A percentile compares a stretch with the other conserved stretches of the same genome.
phyloP scores from a whole-genome alignment of 2,113 vertebrate genomes.

The Eulacestoma nigropectus region DNA sequence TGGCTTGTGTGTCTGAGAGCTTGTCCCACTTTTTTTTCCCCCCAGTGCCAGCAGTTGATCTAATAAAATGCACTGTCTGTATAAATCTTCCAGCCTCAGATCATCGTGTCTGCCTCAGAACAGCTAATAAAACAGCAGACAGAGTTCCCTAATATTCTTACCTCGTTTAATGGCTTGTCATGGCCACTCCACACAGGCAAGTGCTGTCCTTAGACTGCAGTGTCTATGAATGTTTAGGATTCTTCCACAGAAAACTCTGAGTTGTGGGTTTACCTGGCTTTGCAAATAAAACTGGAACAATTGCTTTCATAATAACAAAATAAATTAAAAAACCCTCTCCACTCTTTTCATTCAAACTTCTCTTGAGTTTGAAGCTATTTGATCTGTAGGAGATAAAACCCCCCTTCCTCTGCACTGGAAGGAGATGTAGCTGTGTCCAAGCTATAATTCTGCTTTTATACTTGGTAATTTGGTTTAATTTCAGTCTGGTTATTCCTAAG shows the following conservation, averaged over 20 bases:
- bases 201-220: not conserved
- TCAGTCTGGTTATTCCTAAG: not conserved
- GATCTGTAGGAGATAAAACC: not conserved
- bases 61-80: not conserved
- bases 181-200: not conserved
- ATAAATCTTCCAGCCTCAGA: not conserved
- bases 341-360: not conserved
- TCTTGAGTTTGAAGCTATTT: not conserved
- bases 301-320: not conserved
- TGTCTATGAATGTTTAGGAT: fast-evolving
- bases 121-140: not conserved
- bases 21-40: not conserved
- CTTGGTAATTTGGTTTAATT: not conserved
- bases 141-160: not conserved
- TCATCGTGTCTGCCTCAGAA: not conserved
- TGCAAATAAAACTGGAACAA: not conserved
- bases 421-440: not conserved
- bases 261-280: not conserved
- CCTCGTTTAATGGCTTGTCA: not conserved
- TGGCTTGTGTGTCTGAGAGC: not conserved
- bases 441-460: not conserved
- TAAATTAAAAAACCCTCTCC: not conserved
- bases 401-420: not conserved
- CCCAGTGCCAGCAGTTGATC: not conserved
- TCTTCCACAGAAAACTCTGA: not conserved